Base-by-base conservation (phyloP, 2,888 invertebrate species). In the Epinotia demarniana region DNA sequence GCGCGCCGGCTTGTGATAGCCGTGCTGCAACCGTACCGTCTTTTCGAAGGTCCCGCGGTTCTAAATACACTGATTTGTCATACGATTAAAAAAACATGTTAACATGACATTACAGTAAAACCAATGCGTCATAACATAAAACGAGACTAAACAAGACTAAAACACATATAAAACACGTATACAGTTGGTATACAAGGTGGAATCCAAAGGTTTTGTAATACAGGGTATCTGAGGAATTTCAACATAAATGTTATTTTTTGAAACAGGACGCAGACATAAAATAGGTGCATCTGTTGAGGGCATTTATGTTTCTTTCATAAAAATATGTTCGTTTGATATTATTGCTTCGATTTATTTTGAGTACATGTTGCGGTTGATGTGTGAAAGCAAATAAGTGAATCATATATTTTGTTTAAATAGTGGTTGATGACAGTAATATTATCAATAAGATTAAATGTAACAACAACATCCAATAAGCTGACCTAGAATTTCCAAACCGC, bases 131-230 rank as follows among this genome's bases (percentile, higher is more conserved):
- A 2, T 23, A 23, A 23, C 1, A 23, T 2, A 2, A 23, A 2
- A 23, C 23, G n/a, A n/a, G n/a, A n/a, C n/a, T n/a, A n/a, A n/a
- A n/a, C n/a, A n/a, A n/a, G n/a, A n/a, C n/a, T n/a, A n/a, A n/a
- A n/a, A n/a, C n/a, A n/a, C n/a, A n/a, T n/a, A n/a, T n/a, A n/a
- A n/a, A n/a, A n/a, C n/a, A n/a, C n/a, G n/a, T n/a, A n/a, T n/a
- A n/a, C n/a, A n/a, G n/a, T n/a, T n/a, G n/a, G n/a, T n/a, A n/a
- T n/a, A n/a, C n/a, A n/a, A n/a, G n/a, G n/a, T n/a, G n/a, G n/a
- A n/a, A n/a, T n/a, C n/a, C n/a, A n/a, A n/a, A n/a, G n/a, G 86
- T 89, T 90, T 86, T 85, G 85, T 86, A 89, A 88, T 87, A 85
- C 85, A 86, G 83, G 85, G 83, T 87, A 87, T 89, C 91, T 89